These are phyloP conservation scores for Rhegmatorhina hoffmannsi DNA, from an alignment of 2,113 vertebrate species.

Conservation along the genomic window DNA sequence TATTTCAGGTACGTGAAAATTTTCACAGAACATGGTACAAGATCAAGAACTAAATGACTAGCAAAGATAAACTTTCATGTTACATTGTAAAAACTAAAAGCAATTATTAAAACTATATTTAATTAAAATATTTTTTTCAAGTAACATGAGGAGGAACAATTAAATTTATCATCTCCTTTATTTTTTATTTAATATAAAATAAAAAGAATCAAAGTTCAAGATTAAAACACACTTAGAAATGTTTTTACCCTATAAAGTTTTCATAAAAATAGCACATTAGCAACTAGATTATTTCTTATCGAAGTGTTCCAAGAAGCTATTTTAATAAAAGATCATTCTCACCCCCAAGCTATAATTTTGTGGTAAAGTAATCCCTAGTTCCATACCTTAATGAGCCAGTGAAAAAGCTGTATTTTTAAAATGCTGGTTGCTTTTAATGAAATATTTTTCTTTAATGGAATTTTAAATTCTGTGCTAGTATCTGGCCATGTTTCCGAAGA, in stretches of 20 bases:
- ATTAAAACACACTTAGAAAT: background rate
- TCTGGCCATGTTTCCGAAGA: background rate
- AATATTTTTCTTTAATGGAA: background rate
- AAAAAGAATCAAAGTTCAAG: background rate
- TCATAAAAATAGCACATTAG: background rate
- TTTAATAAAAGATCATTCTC: background rate
- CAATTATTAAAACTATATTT: background rate
- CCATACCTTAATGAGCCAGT: background rate
- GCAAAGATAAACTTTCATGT: background rate
- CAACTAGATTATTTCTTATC: background rate
- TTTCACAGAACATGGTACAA: background rate
- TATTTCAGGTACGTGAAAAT: background rate
- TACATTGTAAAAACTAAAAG: background rate
- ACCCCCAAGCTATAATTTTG: background rate
- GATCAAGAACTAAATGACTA: background rate
- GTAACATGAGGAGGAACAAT: background rate
- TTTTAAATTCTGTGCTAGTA: background rate
- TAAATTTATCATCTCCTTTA: background rate
- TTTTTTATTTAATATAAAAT: background rate
- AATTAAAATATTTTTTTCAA: background rate
- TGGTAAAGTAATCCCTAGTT: background rate
- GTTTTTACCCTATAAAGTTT: background rate
- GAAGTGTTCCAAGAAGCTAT: background rate
- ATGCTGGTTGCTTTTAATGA: background rate
- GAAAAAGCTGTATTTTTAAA: background rate